Evolutionary conservation across 2,888 invertebrate species (phyloP).

Genomic region (Patella ulyssiponensis): DNA sequence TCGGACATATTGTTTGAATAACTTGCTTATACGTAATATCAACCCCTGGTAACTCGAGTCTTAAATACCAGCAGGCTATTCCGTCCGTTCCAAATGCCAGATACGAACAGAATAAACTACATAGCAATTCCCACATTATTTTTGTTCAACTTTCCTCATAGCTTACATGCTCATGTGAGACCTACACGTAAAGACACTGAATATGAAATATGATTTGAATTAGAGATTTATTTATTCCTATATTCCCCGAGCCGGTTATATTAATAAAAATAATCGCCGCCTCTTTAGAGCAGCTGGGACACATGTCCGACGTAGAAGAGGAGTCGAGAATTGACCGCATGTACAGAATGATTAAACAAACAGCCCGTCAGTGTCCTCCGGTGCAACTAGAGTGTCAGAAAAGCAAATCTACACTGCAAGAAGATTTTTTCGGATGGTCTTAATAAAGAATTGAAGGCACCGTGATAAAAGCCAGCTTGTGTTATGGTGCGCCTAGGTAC

Average conservation of each 20-base stretch:
- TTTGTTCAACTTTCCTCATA: background rate
- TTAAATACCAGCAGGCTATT: slow-evolving; percentile 9
- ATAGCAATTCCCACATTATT: slow-evolving; percentile 8
- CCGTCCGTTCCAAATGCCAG: slow-evolving; percentile 1
- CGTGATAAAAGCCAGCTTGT: background rate
- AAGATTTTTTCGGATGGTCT: background rate
- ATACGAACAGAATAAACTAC: background rate
- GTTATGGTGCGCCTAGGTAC: slow-evolving; percentile 2
- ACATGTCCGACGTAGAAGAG: slow-evolving; percentile 9
- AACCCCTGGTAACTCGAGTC: background rate
- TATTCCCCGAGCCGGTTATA: slow-evolving; percentile 6
- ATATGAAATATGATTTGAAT: background rate
- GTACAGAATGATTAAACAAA: slow-evolving; percentile 10
- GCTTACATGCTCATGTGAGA: background rate
- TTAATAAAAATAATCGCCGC: slow-evolving; percentile 7
- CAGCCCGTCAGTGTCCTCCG: background rate
- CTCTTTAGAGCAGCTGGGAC: slow-evolving; percentile 4
- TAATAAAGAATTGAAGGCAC: background rate
- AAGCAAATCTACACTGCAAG: slow-evolving; percentile 1
- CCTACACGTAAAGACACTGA: background rate
- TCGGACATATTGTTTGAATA: background rate
- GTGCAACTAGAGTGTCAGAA: slow-evolving; percentile 11
- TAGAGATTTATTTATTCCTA: slow-evolving; percentile 4
- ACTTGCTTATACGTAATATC: slow-evolving; percentile 1
- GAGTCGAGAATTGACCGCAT: background rate